Evolutionary conservation across 2,113 vertebrate genomes (phyloP).

Genomic region (Globicephala melas): DNA sequence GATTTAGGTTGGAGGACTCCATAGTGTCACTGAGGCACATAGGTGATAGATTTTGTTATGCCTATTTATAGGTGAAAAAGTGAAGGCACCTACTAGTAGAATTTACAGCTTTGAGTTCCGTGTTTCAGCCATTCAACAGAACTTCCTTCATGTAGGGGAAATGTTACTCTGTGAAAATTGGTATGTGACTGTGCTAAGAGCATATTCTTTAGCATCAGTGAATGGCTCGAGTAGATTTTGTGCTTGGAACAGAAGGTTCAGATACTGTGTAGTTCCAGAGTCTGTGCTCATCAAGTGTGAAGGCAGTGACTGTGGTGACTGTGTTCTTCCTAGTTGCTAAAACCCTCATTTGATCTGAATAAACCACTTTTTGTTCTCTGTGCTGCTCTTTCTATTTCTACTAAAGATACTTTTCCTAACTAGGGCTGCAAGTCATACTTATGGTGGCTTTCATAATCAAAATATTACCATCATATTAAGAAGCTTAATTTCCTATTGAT

Average conservation of each 20-base stretch:
- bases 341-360: neutral
- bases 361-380: neutral
- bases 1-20: neutral
- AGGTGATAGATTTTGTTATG: neutral
- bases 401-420: neutral
- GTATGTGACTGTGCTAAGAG: neutral
- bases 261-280: neutral
- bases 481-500: conserved; percentile 5
- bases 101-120: neutral
- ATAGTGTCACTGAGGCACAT: neutral
- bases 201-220: neutral
- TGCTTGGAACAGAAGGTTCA: neutral
- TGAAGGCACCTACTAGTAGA: neutral
- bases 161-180: neutral
- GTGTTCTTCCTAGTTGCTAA: neutral
- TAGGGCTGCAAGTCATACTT: neutral
- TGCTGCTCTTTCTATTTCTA: neutral
- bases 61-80: neutral
- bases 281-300: neutral
- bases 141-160: neutral
- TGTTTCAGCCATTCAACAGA: neutral
- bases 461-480: neutral
- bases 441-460: neutral
- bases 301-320: neutral
- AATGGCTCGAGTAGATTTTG: neutral